phyloP scores from a whole-genome alignment of 2,113 vertebrate species.

The Daphoenositta chrysoptera region DNA sequence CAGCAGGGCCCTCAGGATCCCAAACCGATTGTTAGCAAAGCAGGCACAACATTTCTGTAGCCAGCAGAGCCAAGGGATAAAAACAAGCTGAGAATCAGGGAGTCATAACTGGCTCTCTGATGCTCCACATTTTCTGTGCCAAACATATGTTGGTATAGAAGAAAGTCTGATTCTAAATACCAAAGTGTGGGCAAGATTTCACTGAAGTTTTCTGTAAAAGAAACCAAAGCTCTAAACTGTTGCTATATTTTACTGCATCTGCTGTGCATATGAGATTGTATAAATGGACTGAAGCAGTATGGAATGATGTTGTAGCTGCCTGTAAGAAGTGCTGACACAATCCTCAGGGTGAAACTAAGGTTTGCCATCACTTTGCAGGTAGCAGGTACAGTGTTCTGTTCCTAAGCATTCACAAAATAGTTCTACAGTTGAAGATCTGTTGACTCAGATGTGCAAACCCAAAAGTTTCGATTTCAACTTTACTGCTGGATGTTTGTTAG shows the following conservation, averaged over 20 bases:
- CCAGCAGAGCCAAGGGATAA: slow-evolving; percentile 16
- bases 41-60: slow-evolving; percentile 38
- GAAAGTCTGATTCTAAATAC: slow-evolving; percentile 55
- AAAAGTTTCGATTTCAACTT: not conserved
- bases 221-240: slow-evolving; percentile 27
- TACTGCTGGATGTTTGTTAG: not conserved
- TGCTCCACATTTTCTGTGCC: slow-evolving; percentile 35
- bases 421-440: not conserved
- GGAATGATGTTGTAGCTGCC: not conserved
- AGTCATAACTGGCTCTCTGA: slow-evolving; percentile 48
- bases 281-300: not conserved
- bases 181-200: slow-evolving; percentile 58
- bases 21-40: not conserved
- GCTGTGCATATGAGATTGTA: not conserved
- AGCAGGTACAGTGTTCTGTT: not conserved
- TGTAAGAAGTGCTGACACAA: not conserved
- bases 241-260: slow-evolving; percentile 33
- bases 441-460: not conserved
- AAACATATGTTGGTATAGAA: slow-evolving; percentile 51
- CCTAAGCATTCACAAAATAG: not conserved
- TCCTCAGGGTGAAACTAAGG: not conserved
- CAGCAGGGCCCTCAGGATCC: not conserved
- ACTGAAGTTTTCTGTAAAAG: slow-evolving; percentile 30
- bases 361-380: not conserved
- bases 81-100: slow-evolving; percentile 44